Base-by-base conservation (phyloP, 2,113 vertebrate genomes). In the Hemicordylus capensis region DNA sequence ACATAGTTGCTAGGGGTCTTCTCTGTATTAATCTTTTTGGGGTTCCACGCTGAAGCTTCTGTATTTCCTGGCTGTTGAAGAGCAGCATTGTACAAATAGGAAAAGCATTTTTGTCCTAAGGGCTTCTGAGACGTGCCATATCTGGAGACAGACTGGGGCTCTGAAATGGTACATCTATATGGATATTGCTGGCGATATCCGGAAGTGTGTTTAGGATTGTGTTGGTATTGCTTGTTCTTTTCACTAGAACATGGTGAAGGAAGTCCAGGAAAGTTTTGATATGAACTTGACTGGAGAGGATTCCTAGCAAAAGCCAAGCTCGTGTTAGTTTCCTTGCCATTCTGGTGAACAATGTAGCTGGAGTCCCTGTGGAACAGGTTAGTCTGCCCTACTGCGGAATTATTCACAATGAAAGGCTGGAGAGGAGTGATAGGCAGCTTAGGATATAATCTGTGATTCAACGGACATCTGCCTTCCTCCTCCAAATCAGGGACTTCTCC, bases 1-100 rank as follows among this genome's bases (percentile, higher is more conserved):
- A 70, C 81, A 78, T 6, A 59, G 8, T 46, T 91, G 86, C 70
- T 87, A 39, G 93, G 93, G 83, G 76, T 95, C 61, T 82, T 86
- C 70, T 94, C 89, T 6, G 5, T 42, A 26, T 42, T 70, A 3
- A 69, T 28, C 46, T 74, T 88, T 70, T 44, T 59, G 44, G 76
- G 81, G 3, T 80, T 63, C 84, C 24, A 74, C 88, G 63, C 9
- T 1, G 81, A 37, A 42, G 48, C 14, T 64, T 84, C 92, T 20
- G 87, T 84, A 84, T 84, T 76, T 19, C 31, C 4, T 4, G 12
- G 2, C 46, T 72, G 83, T 67, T 86, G 85, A 56, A 46, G 58
- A 19, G 12, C 58, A 0, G 1, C 3, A 70, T 74, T 63, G 26
- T 76, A 74, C 81, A 61, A 0, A 66, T 87, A 9, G 22, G 79